These are phyloP conservation scores for Papilio polytes DNA, from an alignment of 1,140 invertebrate species.

Conservation along the genomic window DNA sequence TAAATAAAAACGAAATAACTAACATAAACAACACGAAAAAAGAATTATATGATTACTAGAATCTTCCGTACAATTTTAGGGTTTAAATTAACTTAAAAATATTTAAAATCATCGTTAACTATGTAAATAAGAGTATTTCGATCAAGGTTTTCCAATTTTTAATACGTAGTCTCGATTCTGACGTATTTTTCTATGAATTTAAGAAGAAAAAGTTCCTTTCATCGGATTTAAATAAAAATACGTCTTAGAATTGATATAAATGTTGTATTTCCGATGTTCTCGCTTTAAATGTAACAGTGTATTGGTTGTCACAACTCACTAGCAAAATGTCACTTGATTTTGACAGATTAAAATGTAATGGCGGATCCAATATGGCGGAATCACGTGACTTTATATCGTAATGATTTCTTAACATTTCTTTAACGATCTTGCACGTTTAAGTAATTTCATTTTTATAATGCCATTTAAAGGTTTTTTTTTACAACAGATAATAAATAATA, in stretches of 20 bases:
- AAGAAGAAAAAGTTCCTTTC: background rate
- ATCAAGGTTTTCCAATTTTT: slow-evolving; percentile 1
- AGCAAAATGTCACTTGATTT: background rate
- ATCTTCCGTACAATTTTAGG: too few species aligned
- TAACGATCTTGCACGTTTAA: background rate
- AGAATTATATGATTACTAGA: too few species aligned
- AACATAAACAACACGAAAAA: background rate
- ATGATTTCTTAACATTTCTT: background rate
- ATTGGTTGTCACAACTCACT: slow-evolving; percentile 9
- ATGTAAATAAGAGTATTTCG: background rate
- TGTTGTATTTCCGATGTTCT: slow-evolving; percentile 28
- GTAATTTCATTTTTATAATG: too few species aligned
- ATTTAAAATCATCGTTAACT: background rate
- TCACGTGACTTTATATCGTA: background rate
- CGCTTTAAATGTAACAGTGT: slow-evolving; percentile 27
- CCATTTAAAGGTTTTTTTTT: too few species aligned
- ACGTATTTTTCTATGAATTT: slow-evolving; percentile 32
- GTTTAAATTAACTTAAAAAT: too few species aligned
- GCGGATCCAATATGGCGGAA: background rate
- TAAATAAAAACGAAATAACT: background rate
- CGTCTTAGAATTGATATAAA: slow-evolving; percentile 36
- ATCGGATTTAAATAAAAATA: slow-evolving; percentile 18
- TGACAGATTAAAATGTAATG: background rate
- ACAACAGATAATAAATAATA: too few species aligned
- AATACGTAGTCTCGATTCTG: slow-evolving; percentile 33